These are phyloP conservation scores for Paramuricea clavata DNA, from an alignment of 92 coral and sea anemone species.

Conservation along the genomic window DNA sequence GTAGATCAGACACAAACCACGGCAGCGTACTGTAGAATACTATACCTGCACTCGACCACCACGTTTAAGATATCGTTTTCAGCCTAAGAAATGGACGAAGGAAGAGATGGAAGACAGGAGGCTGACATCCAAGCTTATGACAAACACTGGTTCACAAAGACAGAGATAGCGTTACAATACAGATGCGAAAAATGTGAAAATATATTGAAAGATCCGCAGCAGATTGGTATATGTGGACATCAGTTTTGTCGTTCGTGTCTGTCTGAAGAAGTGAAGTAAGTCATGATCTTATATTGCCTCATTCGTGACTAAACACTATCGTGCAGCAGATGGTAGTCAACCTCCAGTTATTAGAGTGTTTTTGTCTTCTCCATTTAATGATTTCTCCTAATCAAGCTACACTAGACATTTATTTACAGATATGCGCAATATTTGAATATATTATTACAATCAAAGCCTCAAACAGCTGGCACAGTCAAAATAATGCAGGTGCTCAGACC, in stretches of 20 bases:
- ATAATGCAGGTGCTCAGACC: neutral
- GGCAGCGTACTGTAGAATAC: too few relatives aligned
- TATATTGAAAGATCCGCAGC: conserved; percentile 11
- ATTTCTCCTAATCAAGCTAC: neutral
- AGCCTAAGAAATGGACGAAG: conserved; percentile 6
- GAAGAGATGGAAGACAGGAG: neutral
- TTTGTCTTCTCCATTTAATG: neutral
- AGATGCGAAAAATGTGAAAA: neutral
- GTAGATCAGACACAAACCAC: too few relatives aligned
- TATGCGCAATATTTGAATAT: neutral
- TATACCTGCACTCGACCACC: too few relatives aligned
- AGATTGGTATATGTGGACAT: conserved; percentile 9
- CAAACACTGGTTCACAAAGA: conserved; percentile 14
- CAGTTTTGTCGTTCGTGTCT: conserved; percentile 32
- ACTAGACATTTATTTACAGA: neutral
- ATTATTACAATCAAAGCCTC: neutral
- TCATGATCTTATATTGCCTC: neutral
- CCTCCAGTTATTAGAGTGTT: too few relatives aligned
- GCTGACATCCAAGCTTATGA: neutral
- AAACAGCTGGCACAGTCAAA: conserved; percentile 1
- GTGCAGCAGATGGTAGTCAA: too few relatives aligned
- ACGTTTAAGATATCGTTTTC: too few relatives aligned
- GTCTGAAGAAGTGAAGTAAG: conserved; percentile 26
- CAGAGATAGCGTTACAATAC: conserved; percentile 8
- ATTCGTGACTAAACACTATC: too few relatives aligned